Evolutionary conservation across 2,113 vertebrate species (phyloP).

Genomic region (Rhodinocichla rosea): DNA sequence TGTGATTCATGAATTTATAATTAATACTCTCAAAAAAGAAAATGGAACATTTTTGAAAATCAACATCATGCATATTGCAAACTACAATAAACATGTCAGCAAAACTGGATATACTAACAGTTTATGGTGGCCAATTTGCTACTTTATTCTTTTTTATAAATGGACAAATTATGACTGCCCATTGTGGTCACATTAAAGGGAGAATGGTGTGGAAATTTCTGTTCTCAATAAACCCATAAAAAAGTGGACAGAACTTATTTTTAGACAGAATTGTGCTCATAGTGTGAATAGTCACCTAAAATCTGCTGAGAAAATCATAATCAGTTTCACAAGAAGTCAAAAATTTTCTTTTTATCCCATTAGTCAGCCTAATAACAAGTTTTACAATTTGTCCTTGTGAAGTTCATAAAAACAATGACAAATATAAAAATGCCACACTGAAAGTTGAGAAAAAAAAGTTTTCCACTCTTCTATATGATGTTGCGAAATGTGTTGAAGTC

Average conservation of each 20-base stretch:
- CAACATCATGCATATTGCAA: constrained; percentile 11
- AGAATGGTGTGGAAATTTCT: constrained; percentile 62
- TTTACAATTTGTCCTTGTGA: constrained; percentile 31
- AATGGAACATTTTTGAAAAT: constrained; percentile 41
- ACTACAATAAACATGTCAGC: constrained; percentile 57
- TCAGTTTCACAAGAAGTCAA: constrained; percentile 43
- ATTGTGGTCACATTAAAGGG: constrained; percentile 55
- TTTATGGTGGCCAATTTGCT: constrained; percentile 40
- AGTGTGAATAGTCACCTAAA: constrained; percentile 59
- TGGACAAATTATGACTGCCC: constrained; percentile 27
- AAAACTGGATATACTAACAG: constrained; percentile 52
- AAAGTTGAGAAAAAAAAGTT: background rate
- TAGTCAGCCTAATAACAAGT: constrained; percentile 59
- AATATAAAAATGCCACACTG: constrained; percentile 52
- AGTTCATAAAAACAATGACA: constrained; percentile 32
- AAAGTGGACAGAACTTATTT: constrained; percentile 52
- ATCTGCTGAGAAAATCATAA: constrained; percentile 52
- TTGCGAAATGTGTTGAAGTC: background rate
- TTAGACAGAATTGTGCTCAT: constrained; percentile 40
- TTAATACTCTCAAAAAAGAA: constrained; percentile 26
- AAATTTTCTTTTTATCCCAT: constrained; percentile 57
- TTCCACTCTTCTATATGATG: constrained; percentile 22
- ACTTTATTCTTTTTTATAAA: constrained; percentile 50
- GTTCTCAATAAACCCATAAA: constrained; percentile 45
- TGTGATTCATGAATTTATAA: constrained; percentile 31